Evolutionary conservation across 2,113 vertebrate genomes (phyloP).

Genomic region (Equus quagga): DNA sequence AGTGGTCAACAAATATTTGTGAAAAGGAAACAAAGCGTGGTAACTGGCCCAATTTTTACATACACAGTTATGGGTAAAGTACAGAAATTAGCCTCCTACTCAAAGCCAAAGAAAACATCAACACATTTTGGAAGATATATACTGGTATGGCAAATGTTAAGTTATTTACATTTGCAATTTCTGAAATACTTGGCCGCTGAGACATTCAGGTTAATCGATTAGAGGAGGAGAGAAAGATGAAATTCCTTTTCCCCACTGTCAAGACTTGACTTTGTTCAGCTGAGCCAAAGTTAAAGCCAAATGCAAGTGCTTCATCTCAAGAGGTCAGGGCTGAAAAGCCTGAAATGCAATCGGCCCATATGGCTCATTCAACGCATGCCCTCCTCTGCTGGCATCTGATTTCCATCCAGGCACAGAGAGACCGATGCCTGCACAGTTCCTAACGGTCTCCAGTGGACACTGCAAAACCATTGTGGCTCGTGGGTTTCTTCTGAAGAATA

Average conservation of each 20-base stretch:
- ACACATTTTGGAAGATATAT: slow-evolving; percentile 12
- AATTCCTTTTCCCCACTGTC: slow-evolving; percentile 17
- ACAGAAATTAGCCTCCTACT: slow-evolving; percentile 23
- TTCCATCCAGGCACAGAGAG: slow-evolving; percentile 53
- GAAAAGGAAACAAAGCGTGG: slow-evolving; percentile 25
- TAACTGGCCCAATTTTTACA: slow-evolving; percentile 19
- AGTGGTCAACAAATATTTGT: slow-evolving; percentile 35
- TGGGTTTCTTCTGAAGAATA: background rate
- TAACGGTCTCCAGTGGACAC: background rate
- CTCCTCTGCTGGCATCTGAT: slow-evolving; percentile 45
- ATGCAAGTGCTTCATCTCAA: background rate
- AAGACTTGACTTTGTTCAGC: slow-evolving; percentile 47
- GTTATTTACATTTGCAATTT: slow-evolving; percentile 52
- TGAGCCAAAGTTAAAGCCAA: slow-evolving; percentile 38
- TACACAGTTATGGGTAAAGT: slow-evolving; percentile 9
- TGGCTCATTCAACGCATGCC: background rate
- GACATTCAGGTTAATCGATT: background rate
- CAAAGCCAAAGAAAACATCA: slow-evolving; percentile 50
- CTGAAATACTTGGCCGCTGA: slow-evolving; percentile 40
- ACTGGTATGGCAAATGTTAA: background rate
- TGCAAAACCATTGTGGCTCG: background rate
- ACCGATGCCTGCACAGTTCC: background rate
- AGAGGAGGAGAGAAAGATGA: slow-evolving; percentile 26
- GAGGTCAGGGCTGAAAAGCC: slow-evolving; percentile 36
- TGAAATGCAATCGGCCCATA: background rate